Base-by-base conservation (phyloP, 2,113 vertebrate genomes). In the Ophiodon elongatus region DNA sequence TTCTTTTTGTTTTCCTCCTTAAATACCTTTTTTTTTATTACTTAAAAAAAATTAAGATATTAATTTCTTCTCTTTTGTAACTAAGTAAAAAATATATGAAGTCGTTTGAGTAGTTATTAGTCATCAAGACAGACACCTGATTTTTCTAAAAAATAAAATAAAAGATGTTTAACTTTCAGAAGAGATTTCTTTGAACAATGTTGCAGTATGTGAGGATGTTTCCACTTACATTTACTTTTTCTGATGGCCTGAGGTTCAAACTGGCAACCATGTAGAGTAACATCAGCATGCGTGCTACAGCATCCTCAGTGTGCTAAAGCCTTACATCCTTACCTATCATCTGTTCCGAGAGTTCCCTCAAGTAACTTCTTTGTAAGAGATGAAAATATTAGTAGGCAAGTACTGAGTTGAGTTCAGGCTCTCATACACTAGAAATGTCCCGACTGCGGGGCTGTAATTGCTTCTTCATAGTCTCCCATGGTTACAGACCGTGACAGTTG, bases 231-330 rank as follows among this genome's bases (percentile, higher is more conserved):
- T 21, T 50, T 27, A 37, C 29, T 64, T 45, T 50, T 50, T 50
- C 47, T 50, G 29, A 50, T 64, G 23, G 45, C 59, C 72, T 17
- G 59, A 35, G 72, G 57, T 50, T 73, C 6, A 50, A 56, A 60
- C 62, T 68, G 50, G n/a, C 10, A 74, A 31, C 54, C 13, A 17
- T n/a, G 45, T 19, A n/a, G 8, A 41, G 33, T 33, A 71, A 64
- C 67, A 73, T 33, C 25, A 80, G 50, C 25, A n/a, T 27, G 29
- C 11, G 25, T 33, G 43, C 45, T 50, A 2, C 47, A 54, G 23
- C 52, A 21, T 23, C 52, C 52, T 21, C 47, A 21, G 47, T 21
- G 47, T 21, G 47, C 50, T 68, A 0, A 64, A 73, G 27, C 19
- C 39, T 56, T 27, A 21, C 62, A 41, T 47, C 23, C 1, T 31